Conservation (phyloP, 2,113 vertebrate species). For the Peromyscus californicus region DNA sequence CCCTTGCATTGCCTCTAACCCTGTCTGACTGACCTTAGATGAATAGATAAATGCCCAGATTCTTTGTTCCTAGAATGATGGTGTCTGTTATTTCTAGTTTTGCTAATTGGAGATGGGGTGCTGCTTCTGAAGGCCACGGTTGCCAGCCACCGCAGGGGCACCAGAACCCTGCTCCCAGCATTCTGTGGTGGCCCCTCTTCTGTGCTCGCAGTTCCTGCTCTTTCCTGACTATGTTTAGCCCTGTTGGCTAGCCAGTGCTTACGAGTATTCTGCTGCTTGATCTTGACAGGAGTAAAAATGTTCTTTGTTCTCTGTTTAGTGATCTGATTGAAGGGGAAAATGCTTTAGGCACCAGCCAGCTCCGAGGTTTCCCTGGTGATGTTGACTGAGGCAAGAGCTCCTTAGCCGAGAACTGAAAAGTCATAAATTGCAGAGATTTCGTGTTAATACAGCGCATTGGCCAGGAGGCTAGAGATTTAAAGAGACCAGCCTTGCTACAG, state of each 20-base stretch:
- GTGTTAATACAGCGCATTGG: slow-evolving; percentile 59
- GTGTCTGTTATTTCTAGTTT: slow-evolving; percentile 3
- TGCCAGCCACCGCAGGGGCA: neutral
- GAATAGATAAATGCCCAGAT: slow-evolving; percentile 1
- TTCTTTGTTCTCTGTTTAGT: slow-evolving; percentile 74
- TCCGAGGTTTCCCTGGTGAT: slow-evolving; percentile 63
- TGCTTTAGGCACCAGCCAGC: slow-evolving; percentile 63
- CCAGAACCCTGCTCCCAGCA: neutral
- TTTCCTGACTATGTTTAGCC: neutral
- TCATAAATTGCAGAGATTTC: slow-evolving; percentile 75
- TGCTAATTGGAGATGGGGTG: neutral
- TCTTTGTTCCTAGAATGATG: slow-evolving; percentile 25
- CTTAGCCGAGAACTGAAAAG: slow-evolving; percentile 61
- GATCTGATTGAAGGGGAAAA: slow-evolving; percentile 72
- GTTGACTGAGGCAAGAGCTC: slow-evolving; percentile 71
- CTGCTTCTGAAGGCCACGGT: neutral
- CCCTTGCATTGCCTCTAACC: neutral
- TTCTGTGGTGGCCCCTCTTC: neutral
- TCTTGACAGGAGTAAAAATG: slow-evolving; percentile 75
- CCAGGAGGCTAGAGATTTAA: slow-evolving; percentile 60
- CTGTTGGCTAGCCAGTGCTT: neutral
- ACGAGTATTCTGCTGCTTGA: neutral
- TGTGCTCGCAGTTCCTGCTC: neutral
- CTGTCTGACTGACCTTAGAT: neutral
- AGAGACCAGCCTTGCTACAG: slow-evolving; percentile 3